These are phyloP conservation scores for Ceratosolen solmsi DNA, from an alignment of 1,140 invertebrate species.

Conservation along the genomic window DNA sequence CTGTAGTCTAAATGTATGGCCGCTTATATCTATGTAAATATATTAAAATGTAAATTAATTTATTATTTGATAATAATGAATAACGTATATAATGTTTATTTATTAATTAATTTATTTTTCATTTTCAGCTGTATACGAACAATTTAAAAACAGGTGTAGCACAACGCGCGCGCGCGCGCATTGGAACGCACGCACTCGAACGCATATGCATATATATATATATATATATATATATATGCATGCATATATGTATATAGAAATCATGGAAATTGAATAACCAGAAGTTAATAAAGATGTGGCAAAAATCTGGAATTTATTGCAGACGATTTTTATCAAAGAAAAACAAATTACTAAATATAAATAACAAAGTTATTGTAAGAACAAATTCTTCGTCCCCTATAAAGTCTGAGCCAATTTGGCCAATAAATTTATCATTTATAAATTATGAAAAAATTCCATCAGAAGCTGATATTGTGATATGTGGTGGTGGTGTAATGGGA, in stretches of 20 bases:
- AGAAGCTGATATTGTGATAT: conserved; percentile 85
- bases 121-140: too few species aligned
- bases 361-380: conserved; percentile 39
- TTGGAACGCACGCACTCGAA: too few species aligned
- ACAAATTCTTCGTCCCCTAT: conserved; percentile 4
- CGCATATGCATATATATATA: too few species aligned
- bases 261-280: conserved; percentile 19
- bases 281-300: conserved; percentile 54
- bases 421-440: conserved; percentile 39
- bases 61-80: background rate
- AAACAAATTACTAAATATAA: conserved; percentile 44
- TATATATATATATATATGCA: too few species aligned
- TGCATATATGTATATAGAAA: too few species aligned
- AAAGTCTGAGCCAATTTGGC: conserved; percentile 59
- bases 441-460: conserved; percentile 60
- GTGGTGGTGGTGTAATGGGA: conserved; percentile 95
- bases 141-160: too few species aligned
- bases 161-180: too few species aligned
- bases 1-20: background rate
- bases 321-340: conserved; percentile 47
- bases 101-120: background rate
- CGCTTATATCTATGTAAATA: background rate
- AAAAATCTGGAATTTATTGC: conserved; percentile 52
- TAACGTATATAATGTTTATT: background rate
- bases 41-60: background rate